A percentile compares a stretch with the other conserved stretches of the same genome.
Evolutionary conservation across 2,797 vertebrate genomes (phyloP).

Genomic region (Periophthalmus magnuspinnatus): DNA sequence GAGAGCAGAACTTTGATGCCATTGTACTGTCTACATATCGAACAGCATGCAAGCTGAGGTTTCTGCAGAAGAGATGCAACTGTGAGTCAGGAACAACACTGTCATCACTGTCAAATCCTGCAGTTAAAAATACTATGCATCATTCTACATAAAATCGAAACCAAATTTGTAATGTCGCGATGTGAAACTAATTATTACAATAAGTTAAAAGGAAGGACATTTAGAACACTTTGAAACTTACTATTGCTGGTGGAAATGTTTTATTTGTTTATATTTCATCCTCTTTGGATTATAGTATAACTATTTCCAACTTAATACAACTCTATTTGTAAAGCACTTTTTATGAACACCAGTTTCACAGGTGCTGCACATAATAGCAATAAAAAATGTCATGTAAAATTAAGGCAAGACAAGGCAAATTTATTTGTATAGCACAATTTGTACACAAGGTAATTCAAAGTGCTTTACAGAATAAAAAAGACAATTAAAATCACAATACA

Average conservation of each 20-base stretch:
- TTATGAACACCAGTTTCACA: too few species aligned
- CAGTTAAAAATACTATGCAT: not conserved
- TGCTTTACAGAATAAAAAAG: too few species aligned
- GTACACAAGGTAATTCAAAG: too few species aligned
- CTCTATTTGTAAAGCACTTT: too few species aligned
- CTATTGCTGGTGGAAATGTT: too few species aligned
- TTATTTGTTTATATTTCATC: not conserved
- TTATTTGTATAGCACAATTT: too few species aligned
- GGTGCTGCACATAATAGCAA: too few species aligned
- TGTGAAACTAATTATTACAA: not conserved
- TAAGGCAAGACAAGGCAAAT: too few species aligned
- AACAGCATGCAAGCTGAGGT: constrained; percentile 92
- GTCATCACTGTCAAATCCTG: not conserved
- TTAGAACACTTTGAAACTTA: not conserved
- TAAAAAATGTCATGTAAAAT: too few species aligned
- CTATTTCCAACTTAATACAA: too few species aligned
- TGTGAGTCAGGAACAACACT: constrained; percentile 78
- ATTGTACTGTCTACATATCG: constrained; percentile 92
- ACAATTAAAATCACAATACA: too few species aligned
- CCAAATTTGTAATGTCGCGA: not conserved
- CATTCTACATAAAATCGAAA: too few species aligned
- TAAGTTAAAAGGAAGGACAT: not conserved
- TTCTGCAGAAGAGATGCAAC: constrained; percentile 92
- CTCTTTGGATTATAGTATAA: not conserved
- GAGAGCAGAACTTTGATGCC: constrained; percentile 88